Evolutionary conservation across 2,888 invertebrate genomes (phyloP), one percentile per base, ranked within the genome.

Genomic region (Penaeus monodon): DNA sequence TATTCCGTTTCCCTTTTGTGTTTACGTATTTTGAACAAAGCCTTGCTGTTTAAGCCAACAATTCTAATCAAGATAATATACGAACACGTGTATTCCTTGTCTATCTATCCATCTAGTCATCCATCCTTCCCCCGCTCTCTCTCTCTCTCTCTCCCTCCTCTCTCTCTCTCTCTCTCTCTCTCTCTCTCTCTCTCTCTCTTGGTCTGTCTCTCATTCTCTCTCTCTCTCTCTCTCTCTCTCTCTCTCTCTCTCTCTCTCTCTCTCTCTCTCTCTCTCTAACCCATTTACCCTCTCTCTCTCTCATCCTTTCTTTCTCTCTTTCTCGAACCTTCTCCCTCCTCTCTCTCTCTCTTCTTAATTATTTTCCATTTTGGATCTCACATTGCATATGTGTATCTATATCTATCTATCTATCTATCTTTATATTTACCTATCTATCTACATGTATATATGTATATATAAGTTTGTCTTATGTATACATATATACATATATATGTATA

Each of bases 191-290:
- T 80, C 27, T 44, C 81, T 81, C 17, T 44, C 38, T 33, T 38
- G 33, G 33, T 63, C 81, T 68, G 70, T 66, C 68, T 68, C 70
- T 81, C 81, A 49, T 49, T 68, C 70, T 81, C 68, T 68, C 81
- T 81, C 49, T 68, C 81, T 81, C 57, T 66, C 22, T 44, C 29
- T 22, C 74, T 27, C 57, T 49, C 57, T 1, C 29, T 49, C 27
- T 29, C 64, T 82, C 73, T 63, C 33, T 49, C 82, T 73, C 57
- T 29, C 49, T 49, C 73, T 82, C 82, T 57, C 57, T 29, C 57
- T 82, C 82, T 44, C 49, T 44, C 82, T 73, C 70, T 44, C 3
- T 38, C 27, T 8, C 49, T 49, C 7, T 27, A n/a, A n/a, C n/a
- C 6, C 6, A 20, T 33, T 22, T 22, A 0, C n/a, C 7, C 68